Base-by-base conservation (phyloP, 1,140 invertebrate genomes). In the Neodiprion virginianus region DNA sequence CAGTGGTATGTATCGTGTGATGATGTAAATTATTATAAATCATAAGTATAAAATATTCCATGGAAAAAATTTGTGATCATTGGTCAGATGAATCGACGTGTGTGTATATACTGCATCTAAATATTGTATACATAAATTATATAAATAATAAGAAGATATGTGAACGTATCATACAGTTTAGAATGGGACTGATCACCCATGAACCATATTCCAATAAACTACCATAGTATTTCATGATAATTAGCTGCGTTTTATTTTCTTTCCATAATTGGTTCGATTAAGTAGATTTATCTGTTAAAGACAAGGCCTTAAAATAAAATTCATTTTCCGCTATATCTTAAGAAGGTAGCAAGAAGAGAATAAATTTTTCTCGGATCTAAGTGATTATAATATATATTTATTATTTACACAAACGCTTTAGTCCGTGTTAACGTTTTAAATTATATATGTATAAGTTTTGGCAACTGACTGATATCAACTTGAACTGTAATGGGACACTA, bases 381-480 rank as follows among this genome's bases (percentile, higher is more conserved):
- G 10, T 53, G 50, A 53, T 53, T 53, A n/a, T 53, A 53, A 53
- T 53, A 53, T 53, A 53, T 53, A 53, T 53, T 53, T 53, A 53
- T 53, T 53, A 53, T 53, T 53, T 53, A 53, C 50, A 53, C 50
- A 53, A 53, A 53, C 50, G 50, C n/a, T 1, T 21, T 14, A 53
- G 50, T 53, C n/a, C 50, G n/a, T 53, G 50, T 53, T 53, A 53
- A 53, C 50, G 50, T 53, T 53, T 53, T 53, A 53, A 53, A 53
- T 21, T 21, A 21, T 53, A 53, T 53, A 21, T 21, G 50, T 53
- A 53, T 53, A 53, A 53, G 50, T 11, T 53, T 53, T 53, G 50
- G 50, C 50, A 53, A 53, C 50, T 53, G 50, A 53, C 50, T 53
- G 17, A 21, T 21, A 21, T 53, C 10, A 53, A 53, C 50, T 53